Evolutionary conservation across 1,140 invertebrate genomes (phyloP).

Genomic region (Drosophila varians): DNA sequence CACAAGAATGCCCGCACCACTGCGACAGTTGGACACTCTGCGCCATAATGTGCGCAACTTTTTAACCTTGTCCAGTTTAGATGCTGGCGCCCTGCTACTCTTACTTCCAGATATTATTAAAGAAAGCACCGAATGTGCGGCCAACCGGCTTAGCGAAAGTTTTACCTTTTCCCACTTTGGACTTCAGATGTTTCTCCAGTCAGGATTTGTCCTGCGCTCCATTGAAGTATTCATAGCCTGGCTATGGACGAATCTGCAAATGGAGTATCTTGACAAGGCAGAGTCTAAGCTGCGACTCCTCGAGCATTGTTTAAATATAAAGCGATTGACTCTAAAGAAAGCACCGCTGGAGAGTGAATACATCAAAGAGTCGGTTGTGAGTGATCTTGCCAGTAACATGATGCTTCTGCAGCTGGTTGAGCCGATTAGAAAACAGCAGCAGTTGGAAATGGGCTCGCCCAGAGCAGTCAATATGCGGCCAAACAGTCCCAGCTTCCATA

Average conservation of each 20-base stretch:
- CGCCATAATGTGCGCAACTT: conserved; percentile 45
- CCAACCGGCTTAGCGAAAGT: conserved; percentile 64
- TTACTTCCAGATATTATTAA: conserved; percentile 49
- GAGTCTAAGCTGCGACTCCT: conserved; percentile 58
- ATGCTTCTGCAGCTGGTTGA: conserved; percentile 52
- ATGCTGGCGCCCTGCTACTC: conserved; percentile 25
- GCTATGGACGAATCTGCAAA: conserved; percentile 72
- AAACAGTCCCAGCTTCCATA: background rate
- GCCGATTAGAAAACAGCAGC: conserved; percentile 58
- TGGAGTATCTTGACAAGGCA: conserved; percentile 68
- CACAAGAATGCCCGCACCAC: conserved; percentile 6
- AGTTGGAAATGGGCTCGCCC: conserved; percentile 12
- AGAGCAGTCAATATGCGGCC: background rate
- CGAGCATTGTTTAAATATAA: conserved; percentile 56
- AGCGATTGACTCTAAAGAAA: conserved; percentile 17
- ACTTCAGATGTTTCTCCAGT: conserved; percentile 51
- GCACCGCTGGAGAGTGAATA: background rate
- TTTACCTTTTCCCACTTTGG: conserved; percentile 44
- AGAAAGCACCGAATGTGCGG: conserved; percentile 62
- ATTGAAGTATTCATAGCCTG: conserved; percentile 61
- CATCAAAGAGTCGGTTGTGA: background rate
- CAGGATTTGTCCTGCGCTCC: conserved; percentile 54
- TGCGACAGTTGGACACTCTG: conserved; percentile 57
- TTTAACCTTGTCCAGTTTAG: conserved; percentile 46
- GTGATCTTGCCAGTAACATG: conserved; percentile 43